Conservation (phyloP, 2,113 vertebrate species). For the Deroptyus accipitrinus region DNA sequence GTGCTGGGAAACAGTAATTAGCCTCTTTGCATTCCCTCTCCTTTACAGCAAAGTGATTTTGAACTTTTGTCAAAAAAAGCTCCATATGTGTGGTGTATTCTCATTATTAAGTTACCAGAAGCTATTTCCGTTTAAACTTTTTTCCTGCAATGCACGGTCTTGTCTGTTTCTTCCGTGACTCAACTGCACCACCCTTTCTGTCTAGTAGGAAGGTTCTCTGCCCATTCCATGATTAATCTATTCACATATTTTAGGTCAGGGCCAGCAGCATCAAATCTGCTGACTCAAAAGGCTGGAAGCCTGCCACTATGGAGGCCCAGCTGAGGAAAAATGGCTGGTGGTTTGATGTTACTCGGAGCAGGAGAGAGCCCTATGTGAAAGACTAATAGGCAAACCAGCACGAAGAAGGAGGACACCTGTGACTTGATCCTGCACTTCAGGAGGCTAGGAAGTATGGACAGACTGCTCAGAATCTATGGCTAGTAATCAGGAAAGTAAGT, state of each 20-base stretch:
- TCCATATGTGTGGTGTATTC: background rate
- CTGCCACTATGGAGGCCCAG: background rate
- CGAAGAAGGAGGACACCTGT: background rate
- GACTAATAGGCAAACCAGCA: background rate
- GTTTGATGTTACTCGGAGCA: background rate
- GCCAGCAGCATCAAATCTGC: background rate
- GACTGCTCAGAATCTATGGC: background rate
- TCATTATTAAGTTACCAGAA: background rate
- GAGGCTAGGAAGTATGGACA: background rate
- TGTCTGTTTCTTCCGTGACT: background rate
- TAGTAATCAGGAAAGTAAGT: background rate
- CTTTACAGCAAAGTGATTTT: background rate
- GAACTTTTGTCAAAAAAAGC: background rate
- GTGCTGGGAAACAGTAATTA: background rate
- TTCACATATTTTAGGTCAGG: background rate
- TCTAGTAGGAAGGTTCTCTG: background rate
- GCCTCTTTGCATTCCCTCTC: background rate
- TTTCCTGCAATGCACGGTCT: background rate
- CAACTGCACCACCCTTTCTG: accelerated
- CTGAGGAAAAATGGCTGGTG: background rate
- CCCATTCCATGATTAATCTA: background rate
- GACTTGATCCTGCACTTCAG: background rate
- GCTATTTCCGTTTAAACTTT: background rate
- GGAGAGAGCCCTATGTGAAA: background rate
- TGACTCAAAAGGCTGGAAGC: background rate